Conservation (phyloP, 2,113 vertebrate genomes). For the Anhinga anhinga region DNA sequence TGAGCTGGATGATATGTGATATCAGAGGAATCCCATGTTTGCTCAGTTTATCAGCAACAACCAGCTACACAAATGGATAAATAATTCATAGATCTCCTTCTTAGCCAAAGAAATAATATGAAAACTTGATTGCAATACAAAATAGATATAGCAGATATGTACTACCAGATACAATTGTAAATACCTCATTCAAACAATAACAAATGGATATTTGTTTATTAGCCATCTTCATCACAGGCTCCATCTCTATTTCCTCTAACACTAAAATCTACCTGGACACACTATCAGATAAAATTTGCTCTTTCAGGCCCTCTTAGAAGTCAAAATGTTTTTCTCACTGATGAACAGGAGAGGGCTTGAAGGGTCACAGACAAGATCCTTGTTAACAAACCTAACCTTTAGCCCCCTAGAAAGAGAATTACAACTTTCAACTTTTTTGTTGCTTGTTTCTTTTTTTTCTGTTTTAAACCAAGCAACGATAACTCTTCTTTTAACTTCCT, state of each 20-base stretch:
- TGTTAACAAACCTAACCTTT: conserved; percentile 10
- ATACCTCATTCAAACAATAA: background rate
- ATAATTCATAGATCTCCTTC: background rate
- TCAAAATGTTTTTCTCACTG: background rate
- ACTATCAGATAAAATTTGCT: background rate
- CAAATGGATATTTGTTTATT: background rate
- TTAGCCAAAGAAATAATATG: background rate
- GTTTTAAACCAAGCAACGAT: background rate
- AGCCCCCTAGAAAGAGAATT: background rate
- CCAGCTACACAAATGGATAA: background rate
- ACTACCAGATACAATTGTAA: background rate
- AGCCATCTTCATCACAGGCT: background rate
- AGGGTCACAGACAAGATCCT: background rate
- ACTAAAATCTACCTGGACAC: background rate
- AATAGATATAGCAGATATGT: background rate
- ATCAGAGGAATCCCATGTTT: background rate
- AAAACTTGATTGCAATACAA: background rate
- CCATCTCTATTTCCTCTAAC: background rate
- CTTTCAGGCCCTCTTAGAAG: background rate
- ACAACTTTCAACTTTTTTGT: background rate
- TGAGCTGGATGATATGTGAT: background rate
- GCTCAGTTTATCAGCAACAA: background rate
- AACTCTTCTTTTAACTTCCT: background rate
- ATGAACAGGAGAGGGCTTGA: background rate
- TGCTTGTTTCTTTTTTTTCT: background rate